Evolutionary conservation across 2,797 vertebrate genomes (phyloP), one percentile per base, ranked within the genome.

Genomic region (Cirrhinus mrigala): DNA sequence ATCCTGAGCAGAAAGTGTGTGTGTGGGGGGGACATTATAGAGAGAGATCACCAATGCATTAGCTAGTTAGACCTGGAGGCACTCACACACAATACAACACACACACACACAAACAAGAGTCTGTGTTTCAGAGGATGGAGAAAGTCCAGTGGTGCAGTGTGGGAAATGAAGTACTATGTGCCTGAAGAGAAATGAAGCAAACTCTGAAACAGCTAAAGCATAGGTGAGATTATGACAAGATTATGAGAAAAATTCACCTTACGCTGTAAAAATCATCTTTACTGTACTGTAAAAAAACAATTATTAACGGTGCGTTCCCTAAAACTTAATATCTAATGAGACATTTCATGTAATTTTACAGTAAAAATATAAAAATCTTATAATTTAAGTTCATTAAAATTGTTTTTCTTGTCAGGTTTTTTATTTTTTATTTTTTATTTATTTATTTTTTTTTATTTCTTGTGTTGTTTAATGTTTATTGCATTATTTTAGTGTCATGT

Each of bases 21-120:
- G 6, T 66, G 74, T 66, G 54, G 70, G n/a, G 4, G 52, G 40
- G 58, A 24, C 60, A 54, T 79, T 78, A 70, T 29, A 79, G 69
- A 66, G 77, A 79, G 76, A 87, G 69, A 74, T 79, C 86, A 79
- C 54, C 86, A 80, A 33, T 87, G 85, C 85, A 86, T 86, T 87
- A 83, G 76, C 77, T 52, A 79, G 84, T 80, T 50, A 77, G 62
- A 83, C 80, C 80, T 58, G 44, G 20, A 79, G 79, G 82, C 82
- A 81, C 70, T 37, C 82, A 46, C 50, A 52, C 77, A 82, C 64
- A 33, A 66, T 18, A 66, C 62, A 64, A 66, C 78, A 81, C 84
- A 80, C 56, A 68, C 79, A 76, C 66, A 62, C 76, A 50, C 68
- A 73, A 68, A 54, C 4, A 33, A 11, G 8, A 7, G 24, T 29